A percentile compares a stretch with the other conserved stretches of the same genome.
These are phyloP conservation scores for Amblyopsis hoosieri DNA, from an alignment of 2,797 vertebrate species.

Conservation along the genomic window DNA sequence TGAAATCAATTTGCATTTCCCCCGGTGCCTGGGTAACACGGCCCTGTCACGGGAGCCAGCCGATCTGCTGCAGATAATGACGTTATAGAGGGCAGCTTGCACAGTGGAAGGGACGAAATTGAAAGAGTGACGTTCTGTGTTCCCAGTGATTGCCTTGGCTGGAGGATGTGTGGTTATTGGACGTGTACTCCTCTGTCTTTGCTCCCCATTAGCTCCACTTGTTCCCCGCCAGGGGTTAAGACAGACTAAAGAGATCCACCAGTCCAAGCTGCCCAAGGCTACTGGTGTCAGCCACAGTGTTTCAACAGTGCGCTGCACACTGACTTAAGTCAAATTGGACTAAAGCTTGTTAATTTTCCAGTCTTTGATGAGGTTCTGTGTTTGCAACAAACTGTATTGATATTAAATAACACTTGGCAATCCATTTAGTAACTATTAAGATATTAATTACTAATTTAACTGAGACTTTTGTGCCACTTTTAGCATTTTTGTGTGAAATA, in stretches of 20 bases:
- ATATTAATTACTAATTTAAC: constrained; percentile 63
- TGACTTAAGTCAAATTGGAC: constrained; percentile 21
- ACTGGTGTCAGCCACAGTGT: constrained; percentile 67
- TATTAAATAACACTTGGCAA: constrained; percentile 71
- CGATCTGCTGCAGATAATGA: constrained; percentile 82
- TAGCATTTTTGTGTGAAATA: constrained; percentile 58
- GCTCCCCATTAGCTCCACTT: constrained; percentile 81
- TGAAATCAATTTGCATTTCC: constrained; percentile 87
- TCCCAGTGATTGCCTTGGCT: constrained; percentile 79
- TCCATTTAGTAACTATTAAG: constrained; percentile 70
- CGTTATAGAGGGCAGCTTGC: constrained; percentile 70
- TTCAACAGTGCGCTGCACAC: constrained; percentile 51
- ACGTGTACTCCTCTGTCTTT: constrained; percentile 70
- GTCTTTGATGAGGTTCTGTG: constrained; percentile 56
- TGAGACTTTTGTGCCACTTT: constrained; percentile 52
- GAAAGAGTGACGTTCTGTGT: constrained; percentile 80
- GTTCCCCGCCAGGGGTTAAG: constrained; percentile 78
- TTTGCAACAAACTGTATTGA: constrained; percentile 65
- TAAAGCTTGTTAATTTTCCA: constrained; percentile 34
- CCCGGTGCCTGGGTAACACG: constrained; percentile 75
- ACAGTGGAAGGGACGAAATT: constrained; percentile 74
- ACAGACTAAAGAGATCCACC: constrained; percentile 77
- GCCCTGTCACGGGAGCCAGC: constrained; percentile 78
- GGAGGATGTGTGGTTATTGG: constrained; percentile 64
- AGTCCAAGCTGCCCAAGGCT: constrained; percentile 65